These are phyloP conservation scores for Smutsia gigantea DNA, from an alignment of 2,797 vertebrate genomes.

Conservation along the genomic window DNA sequence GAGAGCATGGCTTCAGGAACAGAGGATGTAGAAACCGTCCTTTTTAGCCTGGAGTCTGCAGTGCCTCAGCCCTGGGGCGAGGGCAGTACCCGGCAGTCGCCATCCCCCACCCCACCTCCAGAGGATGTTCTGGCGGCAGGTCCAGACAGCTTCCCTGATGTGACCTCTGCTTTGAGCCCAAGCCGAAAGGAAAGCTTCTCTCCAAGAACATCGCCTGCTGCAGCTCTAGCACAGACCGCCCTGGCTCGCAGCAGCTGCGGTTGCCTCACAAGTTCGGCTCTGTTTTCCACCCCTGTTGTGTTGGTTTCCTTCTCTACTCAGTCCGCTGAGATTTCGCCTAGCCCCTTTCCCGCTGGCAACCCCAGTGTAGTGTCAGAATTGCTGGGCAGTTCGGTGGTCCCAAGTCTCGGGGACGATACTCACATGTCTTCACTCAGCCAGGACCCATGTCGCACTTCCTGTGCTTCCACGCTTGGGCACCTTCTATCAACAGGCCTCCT, in stretches of 20 bases:
- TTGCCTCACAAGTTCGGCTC: neutral
- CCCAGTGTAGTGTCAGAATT: conserved; percentile 47
- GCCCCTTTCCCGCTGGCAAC: neutral
- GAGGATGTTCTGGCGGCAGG: neutral
- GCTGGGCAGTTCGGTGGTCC: conserved; percentile 49
- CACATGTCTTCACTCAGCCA: conserved; percentile 85
- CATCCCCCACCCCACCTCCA: neutral
- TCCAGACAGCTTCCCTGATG: neutral
- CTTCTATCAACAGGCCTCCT: conserved; percentile 84
- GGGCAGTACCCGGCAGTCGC: neutral
- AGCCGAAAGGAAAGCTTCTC: conserved; percentile 50
- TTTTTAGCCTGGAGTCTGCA: neutral
- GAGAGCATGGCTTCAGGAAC: neutral
- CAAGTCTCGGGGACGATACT: conserved; percentile 1
- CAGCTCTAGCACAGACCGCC: neutral
- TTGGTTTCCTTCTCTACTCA: neutral
- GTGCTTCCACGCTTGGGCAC: conserved; percentile 86
- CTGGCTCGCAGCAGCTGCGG: neutral
- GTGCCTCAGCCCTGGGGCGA: neutral
- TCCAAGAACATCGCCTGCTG: neutral
- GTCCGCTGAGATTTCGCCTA: neutral
- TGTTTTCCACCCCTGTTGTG: conserved; percentile 57
- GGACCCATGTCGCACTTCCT: conserved; percentile 86
- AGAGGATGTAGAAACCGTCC: conserved; percentile 47
- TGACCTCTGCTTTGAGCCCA: neutral